Evolutionary conservation across 2,113 vertebrate species (phyloP).

Genomic region (Cheilinus undulatus): DNA sequence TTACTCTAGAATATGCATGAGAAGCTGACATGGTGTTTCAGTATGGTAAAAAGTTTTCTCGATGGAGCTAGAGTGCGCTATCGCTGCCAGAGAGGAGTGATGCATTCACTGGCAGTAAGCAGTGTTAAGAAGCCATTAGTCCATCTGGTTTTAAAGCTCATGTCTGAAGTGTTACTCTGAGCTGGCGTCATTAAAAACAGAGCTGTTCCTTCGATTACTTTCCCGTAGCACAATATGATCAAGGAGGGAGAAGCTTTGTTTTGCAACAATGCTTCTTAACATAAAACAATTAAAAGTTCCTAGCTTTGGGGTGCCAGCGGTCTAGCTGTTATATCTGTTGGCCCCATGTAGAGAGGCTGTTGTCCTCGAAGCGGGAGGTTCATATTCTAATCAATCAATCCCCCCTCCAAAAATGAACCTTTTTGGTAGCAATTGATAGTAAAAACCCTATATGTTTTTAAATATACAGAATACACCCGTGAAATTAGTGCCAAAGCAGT

Average conservation of each 20-base stretch:
- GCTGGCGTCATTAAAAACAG: background rate
- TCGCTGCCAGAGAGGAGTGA: background rate
- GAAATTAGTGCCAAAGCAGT: too few relatives aligned
- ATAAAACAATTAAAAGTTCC: too few relatives aligned
- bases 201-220: background rate
- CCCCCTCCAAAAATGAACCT: too few relatives aligned
- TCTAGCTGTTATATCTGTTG: too few relatives aligned
- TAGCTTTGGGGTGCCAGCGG: too few relatives aligned
- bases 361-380: too few relatives aligned
- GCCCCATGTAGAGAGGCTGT: too few relatives aligned
- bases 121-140: conserved; percentile 3
- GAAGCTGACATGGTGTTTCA: conserved; percentile 8
- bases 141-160: conserved; percentile 6
- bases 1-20: conserved; percentile 18
- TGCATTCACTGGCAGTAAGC: background rate
- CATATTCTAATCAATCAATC: too few relatives aligned
- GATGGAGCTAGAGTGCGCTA: background rate
- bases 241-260: background rate
- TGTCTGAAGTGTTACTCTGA: background rate
- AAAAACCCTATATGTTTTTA: too few relatives aligned
- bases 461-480: too few relatives aligned
- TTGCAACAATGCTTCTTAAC: background rate
- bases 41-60: background rate
- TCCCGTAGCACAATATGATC: background rate
- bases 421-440: too few relatives aligned